Base-by-base conservation (phyloP, 37 sponge, comb jelly and placozoan genomes). In the Crambe crambe region DNA sequence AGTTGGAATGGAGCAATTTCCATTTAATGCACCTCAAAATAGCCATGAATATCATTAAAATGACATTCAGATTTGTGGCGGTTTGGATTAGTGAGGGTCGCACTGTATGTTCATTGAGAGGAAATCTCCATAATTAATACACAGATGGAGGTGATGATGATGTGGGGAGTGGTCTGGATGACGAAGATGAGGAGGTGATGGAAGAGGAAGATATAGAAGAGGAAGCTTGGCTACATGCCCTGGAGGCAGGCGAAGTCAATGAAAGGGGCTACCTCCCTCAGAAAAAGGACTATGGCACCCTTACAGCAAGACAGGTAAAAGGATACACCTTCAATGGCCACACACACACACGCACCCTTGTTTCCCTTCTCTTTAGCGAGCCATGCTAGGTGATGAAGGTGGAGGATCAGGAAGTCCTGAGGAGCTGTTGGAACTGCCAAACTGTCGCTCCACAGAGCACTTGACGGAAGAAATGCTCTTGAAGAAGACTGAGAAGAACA, bases 401-500 rank as follows among this genome's bases (percentile, higher is more conserved):
- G 79, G 64, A 21, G 79, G 65, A 9, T n/a, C 22, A 38, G 57
- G 35, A 27, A 29, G 39, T 27, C 44, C 32, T 22, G 61, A 34
- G 3, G 73, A 79, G 47, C 59, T 79, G n/a, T 12, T 86, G 65
- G 86, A 86, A 54, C 80, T 86, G 4, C 86, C 86, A 8, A 34
- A 73, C 26, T 54, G 72, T 70, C 30, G 32, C 54, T 37, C 25
- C 17, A 40, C 35, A 10, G 62, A 40, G 37, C 73, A 80, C 31
- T 70, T 84, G 65, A 85, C 93, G 27, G 89, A 92, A 62, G 93
- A 92, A 42, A 88, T 88, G 89, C 34, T 92, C 5, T 73, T 92
- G 64, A 92, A 92, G 73, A 92, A 88, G 80, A 81, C 85, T 0
- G 93, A 92, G 60, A 84, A 85, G 56, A 92, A 92, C 43, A 60